Base-by-base conservation (phyloP, 2,888 invertebrate genomes). In the Boloria euphrosyne region DNA sequence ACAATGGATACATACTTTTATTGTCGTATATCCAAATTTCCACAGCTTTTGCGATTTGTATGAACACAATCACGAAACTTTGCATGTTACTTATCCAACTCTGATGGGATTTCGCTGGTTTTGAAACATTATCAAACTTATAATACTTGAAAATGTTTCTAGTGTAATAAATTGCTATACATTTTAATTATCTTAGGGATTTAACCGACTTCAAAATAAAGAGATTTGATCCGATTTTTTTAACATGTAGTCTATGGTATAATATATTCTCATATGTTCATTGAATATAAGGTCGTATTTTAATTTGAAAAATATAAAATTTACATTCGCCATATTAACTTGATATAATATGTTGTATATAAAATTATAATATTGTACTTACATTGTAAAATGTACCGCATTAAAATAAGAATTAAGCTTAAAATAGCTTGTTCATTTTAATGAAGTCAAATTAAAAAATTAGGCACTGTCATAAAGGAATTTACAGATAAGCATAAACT, bases 401-500 rank as follows among this genome's bases (percentile, higher is more conserved):
- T n/a, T 1, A 0, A 0, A 13, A 4, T 52, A 7, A 3, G 5
- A 4, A 31, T 69, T 64, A 17, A 47, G 18, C 38, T 51, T 31
- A 60, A 55, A 71, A 65, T 67, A 16, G 5, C 38, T 10, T 58
- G 38, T 43, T 0, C 13, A 13, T 22, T 22, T 43, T 44, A 54
- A 58, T 66, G 31, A 38, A 38, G 31, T 38, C 65, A 50, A 66
- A 68, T 69, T 66, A 66, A 68, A 70, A 70, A 67, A 68, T 60
- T 66, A 68, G 69, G 64, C 62, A 65, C 64, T 72, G 67, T 70
- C 70, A 62, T 66, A 53, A 61, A 70, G 44, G 54, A 68, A 72
- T 68, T 58, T 69, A 66, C 16, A 62, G 62, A 69, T 71, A 72
- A 71, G 66, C 58, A 58, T 38, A 43, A 70, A 70, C 68, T 72